Evolutionary conservation across 2,113 vertebrate genomes (phyloP), one percentile per base, ranked within the genome.

Genomic region (Mormyrus lacerda): DNA sequence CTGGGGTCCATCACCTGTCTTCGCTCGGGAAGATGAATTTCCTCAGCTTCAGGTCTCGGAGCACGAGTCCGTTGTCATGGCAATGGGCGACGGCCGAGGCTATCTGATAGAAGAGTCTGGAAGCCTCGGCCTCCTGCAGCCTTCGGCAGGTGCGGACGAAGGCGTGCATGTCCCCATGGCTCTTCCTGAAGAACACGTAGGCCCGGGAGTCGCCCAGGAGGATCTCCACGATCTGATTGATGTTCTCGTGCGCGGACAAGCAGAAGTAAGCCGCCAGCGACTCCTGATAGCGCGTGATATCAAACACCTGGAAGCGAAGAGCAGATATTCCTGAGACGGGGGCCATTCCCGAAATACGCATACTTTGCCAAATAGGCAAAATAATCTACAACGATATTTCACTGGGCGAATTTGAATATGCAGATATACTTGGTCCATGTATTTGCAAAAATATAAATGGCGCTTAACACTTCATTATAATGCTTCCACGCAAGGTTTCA

Each of bases 91-190:
- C 98, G 1, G 98, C 98, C 0, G 98, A 98, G 89, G 96, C 98
- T 93, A 99, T 99, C 97, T 99, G 98, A 93, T 97, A 97, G 96
- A 99, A 99, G 61, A 99, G 97, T 91, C 97, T 95, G 93, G 98
- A 98, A 47, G 98, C 98, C 92, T 99, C 98, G 88, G 99, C 98
- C 94, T 99, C 98, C 86, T 97, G 98, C 94, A 99, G 96, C 95
- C 98, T 98, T 95, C 99, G 99, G 96, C 98, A 99, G 92, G 97
- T 98, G 90, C 98, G 98, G 89, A 99, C 98, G 53, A 99, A 99
- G 0, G 98, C 98, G 94, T 99, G 98, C 98, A 99, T 98, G 95
- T 99, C 98, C 88, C 98, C 98, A 96, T 99, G 97, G 96, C 98
- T 98, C 73, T 96, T 95, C 94, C 98, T 97, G 86, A 99, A 99